phyloP scores from a whole-genome alignment of 1,140 invertebrate species.

The Aporrectodea caliginosa region DNA sequence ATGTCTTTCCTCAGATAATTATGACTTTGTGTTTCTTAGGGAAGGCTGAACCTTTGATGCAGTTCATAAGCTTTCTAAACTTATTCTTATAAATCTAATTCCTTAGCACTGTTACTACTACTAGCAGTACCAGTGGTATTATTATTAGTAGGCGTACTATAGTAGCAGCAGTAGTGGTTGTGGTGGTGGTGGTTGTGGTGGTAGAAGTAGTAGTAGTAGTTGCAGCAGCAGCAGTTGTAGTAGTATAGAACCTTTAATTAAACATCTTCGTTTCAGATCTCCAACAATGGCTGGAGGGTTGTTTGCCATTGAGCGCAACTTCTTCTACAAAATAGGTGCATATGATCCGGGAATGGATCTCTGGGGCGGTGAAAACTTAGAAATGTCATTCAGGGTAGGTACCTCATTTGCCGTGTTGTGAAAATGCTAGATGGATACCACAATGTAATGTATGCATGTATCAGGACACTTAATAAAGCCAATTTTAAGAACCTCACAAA shows the following conservation, averaged over 20 bases:
- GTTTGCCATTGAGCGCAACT: slow-evolving; percentile 57
- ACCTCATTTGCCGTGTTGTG: background rate
- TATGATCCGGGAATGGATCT: slow-evolving; percentile 94
- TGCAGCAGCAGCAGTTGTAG: background rate
- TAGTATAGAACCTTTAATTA: background rate
- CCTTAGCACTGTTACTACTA: slow-evolving; percentile 22
- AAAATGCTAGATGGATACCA: no score
- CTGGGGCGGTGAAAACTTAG: slow-evolving; percentile 73
- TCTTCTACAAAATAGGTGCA: slow-evolving; percentile 78
- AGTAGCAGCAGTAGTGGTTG: slow-evolving; percentile 27
- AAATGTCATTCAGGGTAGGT: slow-evolving; percentile 28
- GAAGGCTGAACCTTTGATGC: background rate
- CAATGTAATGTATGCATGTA: no score
- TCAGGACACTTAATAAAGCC: no score
- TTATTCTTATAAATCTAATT: background rate
- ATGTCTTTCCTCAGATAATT: background rate
- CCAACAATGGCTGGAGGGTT: slow-evolving; percentile 75
- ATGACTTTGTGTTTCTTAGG: background rate
- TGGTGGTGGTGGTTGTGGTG: no score
- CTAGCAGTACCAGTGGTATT: slow-evolving; percentile 30
- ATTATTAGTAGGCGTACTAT: slow-evolving; percentile 23
- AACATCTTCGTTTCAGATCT: slow-evolving; percentile 63
- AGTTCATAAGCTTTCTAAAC: background rate
- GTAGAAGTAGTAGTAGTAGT: no score
- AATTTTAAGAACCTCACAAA: no score